Evolutionary conservation across 2,113 vertebrate genomes (phyloP), one percentile per base, ranked within the genome.

Genomic region (Pterocles orientalis): DNA sequence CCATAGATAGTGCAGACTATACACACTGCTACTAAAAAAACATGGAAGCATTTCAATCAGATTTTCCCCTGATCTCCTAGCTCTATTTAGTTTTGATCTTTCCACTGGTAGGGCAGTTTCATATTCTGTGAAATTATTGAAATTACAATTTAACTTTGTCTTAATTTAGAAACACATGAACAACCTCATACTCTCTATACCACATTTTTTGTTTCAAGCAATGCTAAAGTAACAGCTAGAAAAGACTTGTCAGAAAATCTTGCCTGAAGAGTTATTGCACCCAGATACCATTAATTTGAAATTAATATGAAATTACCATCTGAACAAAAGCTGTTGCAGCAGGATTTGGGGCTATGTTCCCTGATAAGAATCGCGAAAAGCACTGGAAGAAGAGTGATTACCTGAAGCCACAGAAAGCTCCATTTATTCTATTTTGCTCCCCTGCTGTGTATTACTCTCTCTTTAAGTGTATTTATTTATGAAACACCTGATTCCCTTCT

Each of bases 391-490:
- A 73, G 47, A 95, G 84, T n/a, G 66, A 69, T 47, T 90, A 82
- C 43, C 20, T 93, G 45, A 91, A 97, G 48, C 56, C 56, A 79
- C n/a, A 76, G 65, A 61, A 92, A 89, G 34, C 8, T 62, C 54
- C 24, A 39, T 76, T 93, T 84, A 48, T 92, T 90, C 75, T 72
- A 12, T 57, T 86, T 78, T 79, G 6, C 18, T 31, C 2, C 7
- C 5, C 7, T 1, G 8, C 12, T 92, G 86, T 84, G 6, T 78
- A 78, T 89, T 95, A n/a, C 29, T 85, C 31, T 85, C 43, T 76
- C n/a, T 91, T 90, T 41, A 90, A 87, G 41, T 66, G 53, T 20
- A 82, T 87, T 94, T 88, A 68, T 94, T 91, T 85, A 69, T 68
- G 72, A 84, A 86, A 95, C 34, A 77, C 12, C 31, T 71, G 57